Conservation (phyloP, 2,797 vertebrate genomes). For the Liparis tanakae region DNA sequence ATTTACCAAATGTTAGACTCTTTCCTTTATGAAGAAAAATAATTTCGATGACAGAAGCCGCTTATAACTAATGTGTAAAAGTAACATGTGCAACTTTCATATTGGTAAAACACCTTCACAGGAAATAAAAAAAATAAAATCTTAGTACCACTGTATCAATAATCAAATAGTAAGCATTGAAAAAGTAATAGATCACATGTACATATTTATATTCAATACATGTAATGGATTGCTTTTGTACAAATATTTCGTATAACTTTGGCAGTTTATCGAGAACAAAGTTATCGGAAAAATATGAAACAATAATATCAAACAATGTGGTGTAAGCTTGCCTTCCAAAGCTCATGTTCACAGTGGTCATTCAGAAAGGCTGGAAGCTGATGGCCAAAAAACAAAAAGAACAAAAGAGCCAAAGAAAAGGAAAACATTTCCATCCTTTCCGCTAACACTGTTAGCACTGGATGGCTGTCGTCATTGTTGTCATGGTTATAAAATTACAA, state of each 20-base stretch:
- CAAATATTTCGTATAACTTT: slow-evolving; percentile 88
- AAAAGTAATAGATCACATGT: slow-evolving; percentile 84
- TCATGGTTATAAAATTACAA: slow-evolving; percentile 98
- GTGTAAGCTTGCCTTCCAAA: slow-evolving; percentile 89
- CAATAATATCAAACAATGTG: slow-evolving; percentile 88
- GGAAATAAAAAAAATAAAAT: slow-evolving; percentile 83
- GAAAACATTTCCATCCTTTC: slow-evolving; percentile 87
- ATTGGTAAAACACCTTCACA: slow-evolving; percentile 81
- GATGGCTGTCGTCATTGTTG: slow-evolving; percentile 86
- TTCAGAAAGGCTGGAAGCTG: slow-evolving; percentile 94
- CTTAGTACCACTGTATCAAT: slow-evolving; percentile 77
- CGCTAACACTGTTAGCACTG: slow-evolving; percentile 89
- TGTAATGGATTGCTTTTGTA: slow-evolving; percentile 86
- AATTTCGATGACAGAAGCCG: slow-evolving; percentile 86
- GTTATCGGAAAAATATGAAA: slow-evolving; percentile 87
- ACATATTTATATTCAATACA: slow-evolving; percentile 81
- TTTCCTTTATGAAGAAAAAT: slow-evolving; percentile 89
- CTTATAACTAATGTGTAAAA: slow-evolving; percentile 86
- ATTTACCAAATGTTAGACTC: slow-evolving; percentile 94
- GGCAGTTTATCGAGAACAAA: slow-evolving; percentile 92
- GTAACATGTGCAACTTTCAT: slow-evolving; percentile 86
- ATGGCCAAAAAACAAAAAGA: slow-evolving; percentile 65
- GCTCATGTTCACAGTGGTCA: slow-evolving; percentile 99
- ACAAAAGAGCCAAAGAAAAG: slow-evolving; percentile 74
- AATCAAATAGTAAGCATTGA: slow-evolving; percentile 81